Evolutionary conservation across 2,797 vertebrate species (phyloP).

Genomic region (Muscicapa striata): DNA sequence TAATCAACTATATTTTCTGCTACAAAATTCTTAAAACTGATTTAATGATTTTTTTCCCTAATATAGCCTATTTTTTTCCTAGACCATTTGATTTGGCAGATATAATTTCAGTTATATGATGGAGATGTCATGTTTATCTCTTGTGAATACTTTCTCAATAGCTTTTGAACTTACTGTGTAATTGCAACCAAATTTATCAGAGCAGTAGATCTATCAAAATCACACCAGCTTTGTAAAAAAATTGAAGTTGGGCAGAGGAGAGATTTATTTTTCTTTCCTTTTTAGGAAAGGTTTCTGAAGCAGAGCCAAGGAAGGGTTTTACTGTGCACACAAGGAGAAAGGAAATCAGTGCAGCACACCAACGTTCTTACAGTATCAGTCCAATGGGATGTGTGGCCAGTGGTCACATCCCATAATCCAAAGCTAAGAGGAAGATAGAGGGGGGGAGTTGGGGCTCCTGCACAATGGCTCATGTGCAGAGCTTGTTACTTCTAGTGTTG

Average conservation of each 20-base stretch:
- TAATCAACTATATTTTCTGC: not conserved
- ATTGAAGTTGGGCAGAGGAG: not conserved
- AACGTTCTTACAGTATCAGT: fast-evolving
- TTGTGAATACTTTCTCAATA: not conserved
- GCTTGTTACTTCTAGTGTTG: not conserved
- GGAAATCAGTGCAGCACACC: not conserved
- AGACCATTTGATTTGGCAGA: not conserved
- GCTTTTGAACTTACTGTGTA: not conserved
- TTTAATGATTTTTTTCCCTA: not conserved
- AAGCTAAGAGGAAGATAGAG: not conserved
- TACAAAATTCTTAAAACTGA: not conserved
- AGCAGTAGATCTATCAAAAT: not conserved
- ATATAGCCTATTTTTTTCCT: not conserved
- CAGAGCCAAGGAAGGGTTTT: not conserved
- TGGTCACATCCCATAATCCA: not conserved
- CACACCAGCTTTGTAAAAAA: not conserved
- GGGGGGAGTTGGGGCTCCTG: not conserved
- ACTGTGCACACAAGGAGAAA: not conserved
- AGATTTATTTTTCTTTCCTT: not conserved
- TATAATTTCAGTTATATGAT: not conserved
- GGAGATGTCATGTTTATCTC: not conserved
- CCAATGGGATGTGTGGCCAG: too few species aligned
- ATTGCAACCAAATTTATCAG: not conserved
- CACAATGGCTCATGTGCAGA: not conserved
- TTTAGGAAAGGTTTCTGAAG: not conserved